phyloP scores from a whole-genome alignment of 2,797 vertebrate genomes.

The Dendrocincla tyrannina region DNA sequence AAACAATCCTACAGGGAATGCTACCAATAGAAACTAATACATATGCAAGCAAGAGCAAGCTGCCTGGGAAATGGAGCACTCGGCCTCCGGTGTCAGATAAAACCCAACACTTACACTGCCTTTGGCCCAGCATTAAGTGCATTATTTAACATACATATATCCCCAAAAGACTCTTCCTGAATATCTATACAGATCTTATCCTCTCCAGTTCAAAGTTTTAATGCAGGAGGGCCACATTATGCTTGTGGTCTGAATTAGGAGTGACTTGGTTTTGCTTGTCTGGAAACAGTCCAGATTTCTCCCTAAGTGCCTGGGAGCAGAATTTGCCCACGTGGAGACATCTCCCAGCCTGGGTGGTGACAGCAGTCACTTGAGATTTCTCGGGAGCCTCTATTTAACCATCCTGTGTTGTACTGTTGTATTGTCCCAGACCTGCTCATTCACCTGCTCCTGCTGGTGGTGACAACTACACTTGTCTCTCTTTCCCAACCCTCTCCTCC shows the following conservation, averaged over 20 bases:
- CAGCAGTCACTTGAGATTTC: background rate
- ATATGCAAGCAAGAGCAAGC: conserved; percentile 22
- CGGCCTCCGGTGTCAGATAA: background rate
- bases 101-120: background rate
- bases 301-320: background rate
- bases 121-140: background rate
- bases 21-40: background rate
- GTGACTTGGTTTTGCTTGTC: background rate
- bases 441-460: background rate
- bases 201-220: background rate
- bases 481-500: background rate
- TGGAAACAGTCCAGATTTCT: background rate
- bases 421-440: background rate
- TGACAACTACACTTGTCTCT: background rate
- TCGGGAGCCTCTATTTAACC: background rate
- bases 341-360: background rate
- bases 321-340: background rate
- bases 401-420: background rate
- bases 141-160: background rate
- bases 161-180: background rate
- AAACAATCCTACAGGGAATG: conserved; percentile 11
- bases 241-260: background rate
- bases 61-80: background rate
- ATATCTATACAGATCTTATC: background rate
- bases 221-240: background rate